Evolutionary conservation across 2,888 invertebrate genomes (phyloP).

Genomic region (Tillus elongatus): DNA sequence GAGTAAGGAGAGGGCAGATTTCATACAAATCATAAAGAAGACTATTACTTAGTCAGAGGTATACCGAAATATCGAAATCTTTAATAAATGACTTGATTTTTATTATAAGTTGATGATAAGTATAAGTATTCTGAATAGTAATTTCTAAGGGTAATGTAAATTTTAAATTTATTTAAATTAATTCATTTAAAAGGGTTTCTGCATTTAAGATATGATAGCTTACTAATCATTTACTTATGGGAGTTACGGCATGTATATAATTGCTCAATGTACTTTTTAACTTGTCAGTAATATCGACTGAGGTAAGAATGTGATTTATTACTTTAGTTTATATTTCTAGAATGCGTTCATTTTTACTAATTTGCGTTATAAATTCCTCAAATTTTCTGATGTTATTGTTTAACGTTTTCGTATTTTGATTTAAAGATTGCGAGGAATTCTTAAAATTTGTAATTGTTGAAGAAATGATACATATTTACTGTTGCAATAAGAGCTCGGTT

Average conservation of each 20-base stretch:
- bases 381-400: constrained; percentile 3
- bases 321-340: not conserved
- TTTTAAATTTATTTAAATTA: not conserved
- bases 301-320: constrained; percentile 1
- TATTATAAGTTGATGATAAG: not conserved
- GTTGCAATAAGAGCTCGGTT: not conserved
- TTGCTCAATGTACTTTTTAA: not conserved
- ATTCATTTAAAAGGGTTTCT: not conserved
- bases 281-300: constrained; percentile 1
- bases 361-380: not conserved
- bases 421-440: not conserved
- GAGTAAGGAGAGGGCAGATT: not conserved
- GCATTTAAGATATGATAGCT: not conserved
- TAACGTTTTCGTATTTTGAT: not conserved
- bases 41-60: not conserved
- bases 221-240: not conserved
- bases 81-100: not conserved
- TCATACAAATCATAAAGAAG: constrained; percentile 2
- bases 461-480: not conserved
- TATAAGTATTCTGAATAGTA: not conserved
- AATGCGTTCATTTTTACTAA: not conserved
- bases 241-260: not conserved
- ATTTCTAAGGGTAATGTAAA: constrained; percentile 6
- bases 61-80: not conserved
- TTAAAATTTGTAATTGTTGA: not conserved